Evolutionary conservation across 2,113 vertebrate species (phyloP), one percentile per base, ranked within the genome.

Genomic region (Epinephelus fuscoguttatus): DNA sequence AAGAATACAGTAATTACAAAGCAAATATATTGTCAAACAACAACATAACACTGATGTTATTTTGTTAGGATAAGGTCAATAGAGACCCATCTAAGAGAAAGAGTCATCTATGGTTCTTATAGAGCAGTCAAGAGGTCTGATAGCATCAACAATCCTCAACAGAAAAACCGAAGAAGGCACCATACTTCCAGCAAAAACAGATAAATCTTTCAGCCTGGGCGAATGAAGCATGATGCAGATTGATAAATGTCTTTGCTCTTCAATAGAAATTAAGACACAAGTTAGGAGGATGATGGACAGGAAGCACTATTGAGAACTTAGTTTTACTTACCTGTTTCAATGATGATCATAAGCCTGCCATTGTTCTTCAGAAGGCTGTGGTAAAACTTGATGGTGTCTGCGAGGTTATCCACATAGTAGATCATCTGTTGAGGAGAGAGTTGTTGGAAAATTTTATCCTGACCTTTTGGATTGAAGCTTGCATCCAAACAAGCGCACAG

Each of bases 271-370:
- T 3, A 45, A 40, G 59, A 6, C 19, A 40, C 15, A 63, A n/a
- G 18, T 5, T 33, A 9, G 17, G n/a, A 60, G 17, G 30, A 40
- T 45, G 21, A 45, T 63, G 5, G 15, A 10, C 18, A 45, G 12
- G 37, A 67, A 6, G 50, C 62, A 15, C 7, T 15, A 10, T 17
- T n/a, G 17, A 25, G 49, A 27, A 42, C 59, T 59, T 53, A 96
- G n/a, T n/a, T 78, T 1, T 23, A 47, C 33, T 77, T 59, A 96
- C 96, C 93, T 90, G 90, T 82, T 87, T 96, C 89, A 81, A 95
- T 60, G 23, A 96, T 90, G 70, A 97, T 96, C 90, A 97, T 89
- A 27, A 96, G 92, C 75, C 87, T 96, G 70, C 95, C 95, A 0
- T 94, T 93, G 21, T 84, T 81, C 68, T 94, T 84, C 0, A 96